These are phyloP conservation scores for Yponomeuta malinellus DNA, from an alignment of 2,888 invertebrate species.

Conservation along the genomic window DNA sequence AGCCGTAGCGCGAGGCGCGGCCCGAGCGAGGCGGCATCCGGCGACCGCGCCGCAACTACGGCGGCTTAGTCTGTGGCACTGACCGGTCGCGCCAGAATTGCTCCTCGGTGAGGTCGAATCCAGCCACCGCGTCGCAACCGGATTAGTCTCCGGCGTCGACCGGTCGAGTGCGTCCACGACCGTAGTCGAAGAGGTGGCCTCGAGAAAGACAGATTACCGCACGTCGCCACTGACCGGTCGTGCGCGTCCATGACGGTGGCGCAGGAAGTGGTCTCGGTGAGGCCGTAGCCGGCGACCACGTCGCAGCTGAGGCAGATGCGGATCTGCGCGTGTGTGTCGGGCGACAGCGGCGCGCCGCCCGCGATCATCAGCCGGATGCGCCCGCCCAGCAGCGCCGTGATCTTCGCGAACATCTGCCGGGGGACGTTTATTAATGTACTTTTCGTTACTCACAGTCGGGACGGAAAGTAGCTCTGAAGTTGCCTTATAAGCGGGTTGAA, in stretches of 20 bases:
- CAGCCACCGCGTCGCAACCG: no score
- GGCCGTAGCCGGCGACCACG: slow-evolving; percentile 95
- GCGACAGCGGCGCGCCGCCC: slow-evolving; percentile 96
- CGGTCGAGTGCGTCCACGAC: slow-evolving; percentile 83
- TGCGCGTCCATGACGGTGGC: slow-evolving; percentile 87
- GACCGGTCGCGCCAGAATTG: no score
- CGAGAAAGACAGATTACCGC: no score
- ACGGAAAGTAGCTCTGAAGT: no score
- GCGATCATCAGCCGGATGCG: slow-evolving; percentile 89
- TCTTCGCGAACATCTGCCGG: slow-evolving; percentile 65
- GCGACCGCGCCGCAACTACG: no score
- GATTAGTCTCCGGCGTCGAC: slow-evolving; percentile 13
- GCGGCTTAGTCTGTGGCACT: neutral
- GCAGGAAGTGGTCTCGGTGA: slow-evolving; percentile 97
- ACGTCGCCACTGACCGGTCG: slow-evolving; percentile 54
- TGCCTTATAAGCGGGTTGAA: no score
- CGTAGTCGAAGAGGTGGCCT: neutral
- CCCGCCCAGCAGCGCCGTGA: slow-evolving; percentile 89
- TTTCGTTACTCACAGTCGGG: no score
- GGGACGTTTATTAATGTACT: neutral
- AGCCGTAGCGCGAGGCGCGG: neutral
- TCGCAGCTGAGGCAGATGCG: slow-evolving; percentile 90
- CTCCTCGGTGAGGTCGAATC: no score
- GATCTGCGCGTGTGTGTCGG: slow-evolving; percentile 94
- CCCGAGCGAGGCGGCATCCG: neutral